Percentiles rank a stretch among this genome's conserved stretches.
phyloP scores from a whole-genome alignment of 2,113 vertebrate genomes.

The Hippolais icterina region DNA sequence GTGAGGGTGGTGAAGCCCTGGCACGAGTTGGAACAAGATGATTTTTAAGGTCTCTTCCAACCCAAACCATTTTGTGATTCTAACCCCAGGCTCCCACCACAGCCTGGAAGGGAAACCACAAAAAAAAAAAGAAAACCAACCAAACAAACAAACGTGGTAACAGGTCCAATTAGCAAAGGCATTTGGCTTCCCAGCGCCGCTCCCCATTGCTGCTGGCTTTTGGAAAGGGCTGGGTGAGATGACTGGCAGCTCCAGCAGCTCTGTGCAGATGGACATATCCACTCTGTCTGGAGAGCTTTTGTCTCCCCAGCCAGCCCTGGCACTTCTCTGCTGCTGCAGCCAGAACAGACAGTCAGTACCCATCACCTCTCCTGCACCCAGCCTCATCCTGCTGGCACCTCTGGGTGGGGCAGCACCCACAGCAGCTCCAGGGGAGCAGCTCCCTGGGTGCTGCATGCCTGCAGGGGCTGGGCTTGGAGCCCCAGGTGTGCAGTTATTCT shows the following conservation, averaged over 20 bases:
- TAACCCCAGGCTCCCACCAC: neutral
- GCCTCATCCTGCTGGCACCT: neutral
- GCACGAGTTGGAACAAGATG: neutral
- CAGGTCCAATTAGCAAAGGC: neutral
- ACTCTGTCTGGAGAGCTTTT: neutral
- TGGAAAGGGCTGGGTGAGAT: neutral
- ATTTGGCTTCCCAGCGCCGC: neutral
- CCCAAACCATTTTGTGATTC: neutral
- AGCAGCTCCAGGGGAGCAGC: fast-evolving
- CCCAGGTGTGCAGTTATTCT: neutral
- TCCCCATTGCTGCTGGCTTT: neutral
- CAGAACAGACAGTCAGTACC: fast-evolving
- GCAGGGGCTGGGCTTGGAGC: neutral
- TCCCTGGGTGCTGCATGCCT: neutral
- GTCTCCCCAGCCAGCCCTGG: neutral
- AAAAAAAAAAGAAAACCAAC: neutral
- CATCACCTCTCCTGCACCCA: neutral
- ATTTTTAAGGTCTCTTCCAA: neutral
- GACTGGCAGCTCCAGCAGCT: constrained; percentile 22
- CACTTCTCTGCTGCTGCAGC: neutral
- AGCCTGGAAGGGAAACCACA: neutral
- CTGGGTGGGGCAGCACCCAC: neutral
- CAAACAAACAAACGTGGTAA: neutral
- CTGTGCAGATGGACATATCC: neutral
- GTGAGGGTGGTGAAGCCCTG: neutral